Conservation (phyloP, 1,140 invertebrate species). For the Ceratina calcarata region DNA sequence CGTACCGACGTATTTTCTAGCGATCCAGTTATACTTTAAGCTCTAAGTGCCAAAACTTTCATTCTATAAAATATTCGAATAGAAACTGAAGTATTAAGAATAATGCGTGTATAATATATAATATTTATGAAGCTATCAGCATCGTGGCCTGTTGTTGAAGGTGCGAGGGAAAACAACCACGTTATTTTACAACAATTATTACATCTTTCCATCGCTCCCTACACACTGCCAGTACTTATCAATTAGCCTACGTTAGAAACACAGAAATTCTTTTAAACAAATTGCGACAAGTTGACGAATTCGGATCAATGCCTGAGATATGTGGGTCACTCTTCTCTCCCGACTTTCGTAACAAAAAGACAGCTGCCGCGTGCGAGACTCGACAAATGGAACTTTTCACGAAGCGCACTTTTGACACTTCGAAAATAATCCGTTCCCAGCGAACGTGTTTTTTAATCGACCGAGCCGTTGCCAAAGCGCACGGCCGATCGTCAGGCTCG, state of each 20-base stretch:
- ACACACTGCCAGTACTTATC: no score
- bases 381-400: neutral
- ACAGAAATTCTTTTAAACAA: neutral
- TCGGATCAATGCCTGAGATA: neutral
- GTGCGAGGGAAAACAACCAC: no score
- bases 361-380: neutral
- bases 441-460: conserved; percentile 3
- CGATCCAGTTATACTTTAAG: no score
- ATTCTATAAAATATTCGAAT: no score
- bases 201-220: no score
- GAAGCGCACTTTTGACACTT: neutral
- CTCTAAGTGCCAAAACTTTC: no score
- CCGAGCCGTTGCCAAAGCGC: conserved; percentile 1
- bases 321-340: neutral
- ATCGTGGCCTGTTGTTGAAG: no score
- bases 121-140: no score
- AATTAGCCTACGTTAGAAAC: neutral
- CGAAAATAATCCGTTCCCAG: conserved; percentile 33
- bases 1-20: no score
- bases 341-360: neutral
- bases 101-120: no score
- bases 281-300: neutral
- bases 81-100: no score
- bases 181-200: no score
- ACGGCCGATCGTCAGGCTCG: neutral